Conservation (phyloP, 2,888 invertebrate species). For the Zhuqinia jingwanae region DNA sequence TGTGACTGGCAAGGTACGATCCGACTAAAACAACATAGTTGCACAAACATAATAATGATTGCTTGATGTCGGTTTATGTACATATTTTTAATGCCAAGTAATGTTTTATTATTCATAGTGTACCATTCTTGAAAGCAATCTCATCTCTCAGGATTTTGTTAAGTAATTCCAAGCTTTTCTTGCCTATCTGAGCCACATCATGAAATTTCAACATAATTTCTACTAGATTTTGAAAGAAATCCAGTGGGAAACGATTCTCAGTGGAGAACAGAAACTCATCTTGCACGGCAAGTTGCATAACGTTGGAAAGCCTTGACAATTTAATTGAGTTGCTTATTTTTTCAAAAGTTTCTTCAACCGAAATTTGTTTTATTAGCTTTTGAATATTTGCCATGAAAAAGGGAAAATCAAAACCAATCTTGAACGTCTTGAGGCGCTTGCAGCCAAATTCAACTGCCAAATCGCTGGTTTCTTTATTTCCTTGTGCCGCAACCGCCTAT, state of each 20-base stretch:
- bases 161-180: slow-evolving; percentile 41
- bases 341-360: background rate
- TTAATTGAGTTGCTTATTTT: background rate
- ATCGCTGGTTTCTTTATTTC: slow-evolving; percentile 27
- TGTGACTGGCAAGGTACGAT: background rate
- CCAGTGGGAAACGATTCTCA: slow-evolving; percentile 25
- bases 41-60: no score
- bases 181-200: slow-evolving; percentile 6
- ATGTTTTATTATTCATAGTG: background rate
- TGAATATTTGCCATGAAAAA: slow-evolving; percentile 19
- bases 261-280: slow-evolving; percentile 49
- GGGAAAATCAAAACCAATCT: slow-evolving; percentile 39
- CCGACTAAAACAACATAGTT: background rate
- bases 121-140: slow-evolving; percentile 26
- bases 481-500: slow-evolving; percentile 42
- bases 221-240: slow-evolving; percentile 38
- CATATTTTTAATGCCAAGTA: no score
- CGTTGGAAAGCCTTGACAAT: slow-evolving; percentile 45
- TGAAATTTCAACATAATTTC: slow-evolving; percentile 37
- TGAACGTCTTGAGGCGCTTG: slow-evolving; percentile 40
- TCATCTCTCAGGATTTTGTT: slow-evolving; percentile 23
- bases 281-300: slow-evolving; percentile 47
- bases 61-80: no score
- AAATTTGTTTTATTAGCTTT: background rate
- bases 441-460: slow-evolving; percentile 25